Evolutionary conservation across 2,888 invertebrate species (phyloP).

Genomic region (Zaprionus bogoriensis): DNA sequence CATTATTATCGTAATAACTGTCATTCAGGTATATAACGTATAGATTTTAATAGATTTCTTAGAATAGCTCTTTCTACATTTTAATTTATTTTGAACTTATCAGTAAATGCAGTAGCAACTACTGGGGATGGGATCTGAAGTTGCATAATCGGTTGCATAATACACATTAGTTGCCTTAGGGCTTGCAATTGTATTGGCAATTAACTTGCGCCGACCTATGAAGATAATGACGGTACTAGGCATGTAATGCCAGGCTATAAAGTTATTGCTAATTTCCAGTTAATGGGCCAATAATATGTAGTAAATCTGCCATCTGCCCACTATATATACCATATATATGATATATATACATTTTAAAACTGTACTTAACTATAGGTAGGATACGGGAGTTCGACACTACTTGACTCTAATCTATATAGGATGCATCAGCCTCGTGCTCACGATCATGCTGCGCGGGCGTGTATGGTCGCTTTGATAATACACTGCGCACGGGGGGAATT

Average conservation of each 20-base stretch:
- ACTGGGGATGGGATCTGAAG: neutral
- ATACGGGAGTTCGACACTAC: no score
- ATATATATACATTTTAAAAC: no score
- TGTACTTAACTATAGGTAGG: no score
- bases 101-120: neutral
- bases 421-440: no score
- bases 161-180: neutral
- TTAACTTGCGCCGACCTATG: slow-evolving; percentile 35
- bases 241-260: slow-evolving; percentile 18
- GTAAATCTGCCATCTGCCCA: neutral
- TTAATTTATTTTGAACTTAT: no score
- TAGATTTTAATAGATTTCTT: no score
- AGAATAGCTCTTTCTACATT: no score
- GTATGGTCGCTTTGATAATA: slow-evolving; percentile 4
- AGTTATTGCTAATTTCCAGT: slow-evolving; percentile 8
- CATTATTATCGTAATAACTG: neutral
- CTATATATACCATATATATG: neutral
- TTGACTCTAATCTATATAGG: no score
- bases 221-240: neutral
- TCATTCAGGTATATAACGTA: no score
- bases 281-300: slow-evolving; percentile 18
- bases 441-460: neutral
- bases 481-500: slow-evolving; percentile 7
- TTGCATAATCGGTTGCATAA: neutral
- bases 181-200: slow-evolving; percentile 4